Percentiles rank a stretch among this genome's conserved stretches.
phyloP scores from a whole-genome alignment of 2,888 invertebrate species.

The Iselma pallidipennis region DNA sequence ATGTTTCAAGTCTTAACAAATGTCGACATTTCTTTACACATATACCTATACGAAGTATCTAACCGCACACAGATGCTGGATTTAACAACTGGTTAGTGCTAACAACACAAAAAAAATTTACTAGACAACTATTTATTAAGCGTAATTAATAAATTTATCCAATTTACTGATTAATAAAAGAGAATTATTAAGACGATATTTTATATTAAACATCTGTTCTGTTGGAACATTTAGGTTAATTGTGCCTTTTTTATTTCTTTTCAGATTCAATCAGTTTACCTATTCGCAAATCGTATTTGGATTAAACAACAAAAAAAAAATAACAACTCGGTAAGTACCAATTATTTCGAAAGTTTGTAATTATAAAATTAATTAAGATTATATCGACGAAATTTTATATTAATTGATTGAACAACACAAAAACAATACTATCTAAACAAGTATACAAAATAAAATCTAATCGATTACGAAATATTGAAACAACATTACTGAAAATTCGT shows the following conservation, averaged over 20 bases:
- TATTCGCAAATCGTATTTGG: neutral
- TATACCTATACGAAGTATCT: neutral
- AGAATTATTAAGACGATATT: neutral
- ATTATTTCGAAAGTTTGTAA: neutral
- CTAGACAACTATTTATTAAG: neutral
- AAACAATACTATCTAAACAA: neutral
- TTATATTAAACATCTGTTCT: neutral
- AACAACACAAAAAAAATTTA: neutral
- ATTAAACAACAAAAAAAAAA: neutral
- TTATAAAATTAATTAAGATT: neutral
- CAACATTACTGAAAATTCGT: constrained; percentile 35
- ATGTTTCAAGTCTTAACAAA: constrained; percentile 23
- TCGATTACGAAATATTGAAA: constrained; percentile 17
- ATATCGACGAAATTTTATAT: neutral
- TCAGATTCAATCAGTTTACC: neutral
- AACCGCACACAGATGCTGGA: neutral
- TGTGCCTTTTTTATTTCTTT: neutral
- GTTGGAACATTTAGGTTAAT: neutral
- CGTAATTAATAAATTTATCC: neutral
- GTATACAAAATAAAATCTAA: neutral
- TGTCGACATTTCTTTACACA: constrained; percentile 18
- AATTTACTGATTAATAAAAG: neutral
- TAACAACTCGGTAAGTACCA: neutral
- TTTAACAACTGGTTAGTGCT: neutral
- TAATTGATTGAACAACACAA: neutral